phyloP scores from a whole-genome alignment of 2,113 vertebrate species.

The Toxotes chatareus region DNA sequence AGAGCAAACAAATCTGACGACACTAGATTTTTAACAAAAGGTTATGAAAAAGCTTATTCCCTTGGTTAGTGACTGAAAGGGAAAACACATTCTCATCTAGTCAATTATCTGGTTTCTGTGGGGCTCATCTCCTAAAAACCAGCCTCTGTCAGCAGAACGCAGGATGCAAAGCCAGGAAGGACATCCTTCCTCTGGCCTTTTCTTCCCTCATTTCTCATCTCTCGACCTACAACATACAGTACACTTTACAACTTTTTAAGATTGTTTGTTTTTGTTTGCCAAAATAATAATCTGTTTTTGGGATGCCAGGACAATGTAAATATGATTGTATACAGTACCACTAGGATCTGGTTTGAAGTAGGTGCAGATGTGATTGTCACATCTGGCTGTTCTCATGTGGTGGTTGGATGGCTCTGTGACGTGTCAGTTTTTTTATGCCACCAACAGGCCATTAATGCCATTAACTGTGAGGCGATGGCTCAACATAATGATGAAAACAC shows the following conservation, averaged over 20 bases:
- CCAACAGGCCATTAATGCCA: not conserved
- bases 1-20: not conserved
- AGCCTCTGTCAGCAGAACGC: slow-evolving; percentile 78
- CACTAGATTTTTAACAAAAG: not conserved
- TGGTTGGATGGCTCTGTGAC: not conserved
- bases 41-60: slow-evolving; percentile 16
- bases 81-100: slow-evolving; percentile 46
- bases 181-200: slow-evolving; percentile 74
- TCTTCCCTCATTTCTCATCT: slow-evolving; percentile 27
- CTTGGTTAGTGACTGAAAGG: slow-evolving; percentile 13
- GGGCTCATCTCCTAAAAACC: slow-evolving; percentile 57
- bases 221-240: slow-evolving; percentile 8
- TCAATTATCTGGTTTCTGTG: slow-evolving; percentile 57
- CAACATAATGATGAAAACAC: not conserved
- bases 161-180: slow-evolving; percentile 79
- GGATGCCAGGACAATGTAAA: not conserved
- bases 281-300: not conserved
- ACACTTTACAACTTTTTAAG: not conserved
- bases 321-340: not conserved
- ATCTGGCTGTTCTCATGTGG: not conserved
- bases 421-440: not conserved
- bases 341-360: not conserved
- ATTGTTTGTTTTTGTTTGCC: not conserved
- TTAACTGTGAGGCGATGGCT: not conserved
- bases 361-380: not conserved